Evolutionary conservation across 1,140 invertebrate genomes (phyloP).

Genomic region (Laodelphax striatellus): DNA sequence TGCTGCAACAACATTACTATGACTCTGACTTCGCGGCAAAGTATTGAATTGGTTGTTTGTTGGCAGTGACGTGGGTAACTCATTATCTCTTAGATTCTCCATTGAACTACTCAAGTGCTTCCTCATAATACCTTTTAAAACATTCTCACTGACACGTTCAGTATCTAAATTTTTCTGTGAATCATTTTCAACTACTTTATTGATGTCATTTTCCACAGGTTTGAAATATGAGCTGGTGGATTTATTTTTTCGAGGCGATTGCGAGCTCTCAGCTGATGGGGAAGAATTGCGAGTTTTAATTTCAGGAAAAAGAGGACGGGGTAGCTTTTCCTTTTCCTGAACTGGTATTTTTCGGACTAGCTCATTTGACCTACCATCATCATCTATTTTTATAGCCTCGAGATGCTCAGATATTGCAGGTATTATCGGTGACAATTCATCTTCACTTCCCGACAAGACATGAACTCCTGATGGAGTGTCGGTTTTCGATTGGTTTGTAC

Average conservation of each 20-base stretch:
- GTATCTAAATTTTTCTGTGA: too few relatives aligned
- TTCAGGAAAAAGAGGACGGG: slow-evolving; percentile 14
- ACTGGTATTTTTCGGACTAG: background rate
- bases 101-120: background rate
- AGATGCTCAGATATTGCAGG: too few relatives aligned
- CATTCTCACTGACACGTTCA: background rate
- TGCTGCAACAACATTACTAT: slow-evolving; percentile 12
- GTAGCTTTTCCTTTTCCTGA: background rate
- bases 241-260: background rate
- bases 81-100: too few relatives aligned
- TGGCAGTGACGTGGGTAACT: too few relatives aligned
- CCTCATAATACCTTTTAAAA: background rate
- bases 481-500: background rate
- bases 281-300: background rate
- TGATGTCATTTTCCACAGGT: slow-evolving; percentile 9
- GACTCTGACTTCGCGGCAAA: slow-evolving; percentile 16
- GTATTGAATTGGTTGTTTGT: background rate
- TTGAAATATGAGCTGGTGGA: slow-evolving; percentile 1
- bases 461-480: background rate
- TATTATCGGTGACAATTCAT: slow-evolving; percentile 6
- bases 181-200: too few relatives aligned
- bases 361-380: background rate
- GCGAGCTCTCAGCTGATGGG: background rate
- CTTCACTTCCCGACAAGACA: background rate
- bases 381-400: too few relatives aligned